Percentiles rank a stretch among this genome's conserved stretches.
Conservation (phyloP, 2,113 vertebrate species). For the Chaetops frenatus region DNA sequence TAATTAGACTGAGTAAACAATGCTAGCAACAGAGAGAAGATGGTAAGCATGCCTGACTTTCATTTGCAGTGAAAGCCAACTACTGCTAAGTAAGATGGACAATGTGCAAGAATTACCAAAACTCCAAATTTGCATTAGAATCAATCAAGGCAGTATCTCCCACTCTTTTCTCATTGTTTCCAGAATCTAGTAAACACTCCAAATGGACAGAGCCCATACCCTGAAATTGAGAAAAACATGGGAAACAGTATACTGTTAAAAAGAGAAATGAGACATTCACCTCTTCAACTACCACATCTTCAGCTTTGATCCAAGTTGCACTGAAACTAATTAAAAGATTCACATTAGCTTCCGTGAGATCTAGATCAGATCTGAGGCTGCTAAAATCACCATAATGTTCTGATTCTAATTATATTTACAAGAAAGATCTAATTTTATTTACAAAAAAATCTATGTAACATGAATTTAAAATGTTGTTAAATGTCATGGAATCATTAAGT, state of each 20-base stretch:
- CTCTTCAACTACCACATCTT: neutral
- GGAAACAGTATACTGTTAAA: neutral
- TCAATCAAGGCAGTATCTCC: neutral
- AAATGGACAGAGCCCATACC: neutral
- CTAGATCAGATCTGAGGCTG: neutral
- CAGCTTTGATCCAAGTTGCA: neutral
- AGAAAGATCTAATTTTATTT: neutral
- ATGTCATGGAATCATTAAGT: neutral
- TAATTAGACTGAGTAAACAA: neutral
- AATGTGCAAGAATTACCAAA: neutral
- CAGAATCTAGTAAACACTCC: neutral
- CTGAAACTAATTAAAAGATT: conserved; percentile 4
- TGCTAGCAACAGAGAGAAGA: neutral
- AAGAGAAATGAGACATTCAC: neutral
- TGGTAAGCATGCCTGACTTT: neutral
- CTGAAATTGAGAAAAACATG: neutral
- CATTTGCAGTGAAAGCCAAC: neutral
- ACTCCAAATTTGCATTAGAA: neutral
- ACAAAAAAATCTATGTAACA: neutral
- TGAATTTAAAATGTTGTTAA: neutral
- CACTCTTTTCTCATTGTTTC: neutral
- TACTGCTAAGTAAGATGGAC: neutral
- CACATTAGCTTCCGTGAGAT: neutral
- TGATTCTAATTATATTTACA: neutral
- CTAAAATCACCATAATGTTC: neutral